Evolutionary conservation across 2,888 invertebrate genomes (phyloP), one percentile per base, ranked within the genome.

Genomic region (Peribatodes rhomboidaria): DNA sequence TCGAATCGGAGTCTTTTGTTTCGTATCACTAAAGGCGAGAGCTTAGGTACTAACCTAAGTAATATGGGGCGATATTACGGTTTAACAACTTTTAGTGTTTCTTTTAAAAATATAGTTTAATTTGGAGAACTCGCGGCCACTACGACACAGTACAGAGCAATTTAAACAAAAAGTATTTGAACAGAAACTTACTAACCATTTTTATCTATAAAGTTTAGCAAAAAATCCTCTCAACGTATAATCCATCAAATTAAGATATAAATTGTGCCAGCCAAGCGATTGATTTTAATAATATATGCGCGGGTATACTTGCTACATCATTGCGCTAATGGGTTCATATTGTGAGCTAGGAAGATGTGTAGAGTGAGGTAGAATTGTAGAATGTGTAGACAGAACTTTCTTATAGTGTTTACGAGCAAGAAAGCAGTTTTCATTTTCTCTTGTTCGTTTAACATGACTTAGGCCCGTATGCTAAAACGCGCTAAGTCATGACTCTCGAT

Each of bases 241-340:
- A 81, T 80, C 73, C 61, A 79, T 82, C 81, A 81, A 73, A 77
- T 75, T 65, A 58, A 64, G 63, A 33, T 60, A 61, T 61, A 56
- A 65, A 78, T 76, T 72, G 76, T 78, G 78, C 78, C 76, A 80
- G 74, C 68, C 20, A 41, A 54, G 53, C 75, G 78, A 82, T 80
- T 80, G 81, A 82, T 83, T 83, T 80, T 64, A 64, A 53, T 64
- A 77, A 77, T 71, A 59, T 80, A 75, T 79, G 75, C 72, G 67
- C 73, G 22, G 77, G 79, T 82, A n/a, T n/a, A 72, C 70, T 72
- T 76, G 72, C 72, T 73, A 70, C 82, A 87, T 86, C 81, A 85
- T 83, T 83, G 80, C 74, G 75, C 79, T 87, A 86, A 86, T 87
- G 86, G 84, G 73, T 74, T 77, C 73, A 83, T 82, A 80, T 80